Conservation (phyloP, 2,113 vertebrate species). For the Rallus limicola region DNA sequence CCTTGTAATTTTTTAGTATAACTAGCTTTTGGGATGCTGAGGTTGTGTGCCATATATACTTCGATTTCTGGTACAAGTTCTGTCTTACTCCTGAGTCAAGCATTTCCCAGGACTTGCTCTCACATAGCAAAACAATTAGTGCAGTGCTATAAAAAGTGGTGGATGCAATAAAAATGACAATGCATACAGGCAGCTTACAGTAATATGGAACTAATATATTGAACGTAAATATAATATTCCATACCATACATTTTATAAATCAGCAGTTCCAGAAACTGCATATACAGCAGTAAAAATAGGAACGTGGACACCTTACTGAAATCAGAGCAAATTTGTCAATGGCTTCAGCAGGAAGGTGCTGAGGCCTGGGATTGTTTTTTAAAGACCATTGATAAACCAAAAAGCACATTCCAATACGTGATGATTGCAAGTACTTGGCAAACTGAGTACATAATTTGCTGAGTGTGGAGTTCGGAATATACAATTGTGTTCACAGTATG, state of each 20-base stretch:
- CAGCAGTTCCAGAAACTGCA: slow-evolving; percentile 13
- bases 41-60: not conserved
- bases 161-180: slow-evolving; percentile 13
- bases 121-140: not conserved
- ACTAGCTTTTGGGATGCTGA: not conserved
- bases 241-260: slow-evolving; percentile 12
- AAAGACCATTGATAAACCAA: not conserved
- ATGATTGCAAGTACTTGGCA: not conserved
- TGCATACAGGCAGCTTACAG: not conserved
- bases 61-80: not conserved
- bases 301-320: not conserved
- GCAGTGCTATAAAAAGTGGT: not conserved
- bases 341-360: not conserved
- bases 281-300: not conserved
- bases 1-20: not conserved
- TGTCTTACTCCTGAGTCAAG: not conserved
- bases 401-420: not conserved
- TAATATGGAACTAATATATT: slow-evolving; percentile 44
- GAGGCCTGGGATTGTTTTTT: not conserved
- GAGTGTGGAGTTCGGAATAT: not conserved
- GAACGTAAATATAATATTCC: slow-evolving; percentile 10
- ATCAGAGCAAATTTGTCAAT: slow-evolving; percentile 4
- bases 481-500: not conserved
- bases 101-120: slow-evolving; percentile 8
- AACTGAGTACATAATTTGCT: not conserved